Percentiles rank a stretch among this genome's conserved stretches.
Evolutionary conservation across 2,797 vertebrate genomes (phyloP).

Genomic region (Dicrostonyx torquatus): DNA sequence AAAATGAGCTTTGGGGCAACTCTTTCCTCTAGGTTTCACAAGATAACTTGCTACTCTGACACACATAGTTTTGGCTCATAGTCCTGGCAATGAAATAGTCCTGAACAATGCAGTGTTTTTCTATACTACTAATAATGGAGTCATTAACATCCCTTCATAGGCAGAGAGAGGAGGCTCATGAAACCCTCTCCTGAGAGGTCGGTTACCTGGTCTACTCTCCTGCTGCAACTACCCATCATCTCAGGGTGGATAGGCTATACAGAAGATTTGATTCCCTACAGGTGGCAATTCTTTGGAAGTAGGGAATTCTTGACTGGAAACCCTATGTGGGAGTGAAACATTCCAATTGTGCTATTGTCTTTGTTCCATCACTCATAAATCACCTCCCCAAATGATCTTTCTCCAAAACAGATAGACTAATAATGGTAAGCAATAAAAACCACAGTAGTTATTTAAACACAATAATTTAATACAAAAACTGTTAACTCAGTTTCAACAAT

Average conservation of each 20-base stretch:
- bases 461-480: slow-evolving; percentile 11
- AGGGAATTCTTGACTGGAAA: not conserved
- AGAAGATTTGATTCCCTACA: not conserved
- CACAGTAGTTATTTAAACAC: not conserved
- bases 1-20: no score
- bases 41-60: not conserved
- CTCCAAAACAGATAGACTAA: not conserved
- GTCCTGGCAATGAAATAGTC: not conserved
- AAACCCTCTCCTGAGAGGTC: not conserved
- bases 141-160: not conserved
- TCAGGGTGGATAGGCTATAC: not conserved
- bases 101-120: not conserved
- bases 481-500: not conserved
- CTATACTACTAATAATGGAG: not conserved
- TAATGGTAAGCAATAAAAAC: slow-evolving; percentile 6
- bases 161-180: not conserved
- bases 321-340: not conserved
- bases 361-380: not conserved
- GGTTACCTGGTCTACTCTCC: no score
- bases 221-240: not conserved
- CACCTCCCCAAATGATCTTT: not conserved
- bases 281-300: not conserved
- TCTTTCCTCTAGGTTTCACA: not conserved
- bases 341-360: not conserved
- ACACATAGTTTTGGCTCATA: not conserved